Evolutionary conservation across 2,888 invertebrate genomes (phyloP).

Genomic region (Tineola bisselliella): DNA sequence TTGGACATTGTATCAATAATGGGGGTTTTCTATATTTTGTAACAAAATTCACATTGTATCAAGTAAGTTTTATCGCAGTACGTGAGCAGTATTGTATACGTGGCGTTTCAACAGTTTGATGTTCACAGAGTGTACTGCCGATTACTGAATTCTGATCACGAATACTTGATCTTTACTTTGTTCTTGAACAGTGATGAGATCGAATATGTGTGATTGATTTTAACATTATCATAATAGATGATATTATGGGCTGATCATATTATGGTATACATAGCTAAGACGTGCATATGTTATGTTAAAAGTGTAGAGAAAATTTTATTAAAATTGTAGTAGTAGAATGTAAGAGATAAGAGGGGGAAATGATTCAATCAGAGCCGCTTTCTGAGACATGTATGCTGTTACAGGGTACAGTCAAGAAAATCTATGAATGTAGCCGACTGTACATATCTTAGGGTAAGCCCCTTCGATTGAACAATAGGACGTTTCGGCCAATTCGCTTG

Average conservation of each 20-base stretch:
- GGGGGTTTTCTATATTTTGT: background rate
- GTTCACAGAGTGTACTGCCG: background rate
- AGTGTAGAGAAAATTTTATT: background rate
- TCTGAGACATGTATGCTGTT: constrained; percentile 37
- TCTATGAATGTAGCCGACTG: constrained; percentile 32
- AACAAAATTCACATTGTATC: background rate
- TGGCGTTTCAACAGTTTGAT: constrained; percentile 12
- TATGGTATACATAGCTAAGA: no score
- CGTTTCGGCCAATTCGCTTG: constrained; percentile 56
- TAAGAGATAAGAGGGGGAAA: constrained; percentile 27
- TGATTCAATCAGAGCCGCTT: constrained; percentile 35
- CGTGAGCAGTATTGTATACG: background rate
- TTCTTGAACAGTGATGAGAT: background rate
- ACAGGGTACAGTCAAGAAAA: constrained; percentile 22
- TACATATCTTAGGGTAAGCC: constrained; percentile 50
- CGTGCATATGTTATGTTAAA: no score
- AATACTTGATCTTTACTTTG: constrained; percentile 8
- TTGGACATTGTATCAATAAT: background rate
- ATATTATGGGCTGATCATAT: no score
- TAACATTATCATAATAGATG: no score
- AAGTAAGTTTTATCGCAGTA: background rate
- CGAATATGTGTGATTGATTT: background rate
- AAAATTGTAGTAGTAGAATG: background rate
- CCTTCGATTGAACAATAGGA: constrained; percentile 56
- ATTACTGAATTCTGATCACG: constrained; percentile 12